Evolutionary conservation across 2,797 vertebrate species (phyloP), one percentile per base, ranked within the genome.

Genomic region (Pelobates cultripes): DNA sequence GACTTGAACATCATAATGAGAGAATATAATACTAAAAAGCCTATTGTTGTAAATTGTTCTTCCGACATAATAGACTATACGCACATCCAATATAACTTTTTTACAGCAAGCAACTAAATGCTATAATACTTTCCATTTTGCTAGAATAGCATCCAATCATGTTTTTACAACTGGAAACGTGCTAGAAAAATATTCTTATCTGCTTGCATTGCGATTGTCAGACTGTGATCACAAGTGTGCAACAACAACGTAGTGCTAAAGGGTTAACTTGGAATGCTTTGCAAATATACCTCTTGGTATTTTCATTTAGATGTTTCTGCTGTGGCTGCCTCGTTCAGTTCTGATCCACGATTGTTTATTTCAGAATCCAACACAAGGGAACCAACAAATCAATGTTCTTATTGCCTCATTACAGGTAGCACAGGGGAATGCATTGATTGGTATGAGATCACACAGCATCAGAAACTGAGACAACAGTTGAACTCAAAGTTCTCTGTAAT

Each of bases 381-480:
- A 70, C 66, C 17, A 71, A 17, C 63, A 66, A 70, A 79, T 83
- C 71, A 53, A 79, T 83, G 43, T 53, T 79, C 60, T 83, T 78
- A 77, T 75, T 83, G 63, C 64, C 55, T 78, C 76, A 74, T 78
- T 67, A 78, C 44, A 78, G 76, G 47, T 70, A 70, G n/a, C 71
- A 70, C 6, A 4, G 28, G 40, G 70, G 43, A 61, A 78, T 70
- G 14, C 44, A 78, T 43, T 78, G 81, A 83, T 75, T 42, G 69
- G 43, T 57, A 28, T 74, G 81, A 70, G 43, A 78, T 43, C 66
- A 61, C 40, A 61, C 40, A n/a, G 70, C n/a, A 67, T 64, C 61
- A 68, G 51, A 17, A 73, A 72, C 28, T 55, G 72, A 64, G 68
- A 77, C 44, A 17, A 51, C 17, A 17, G 43, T 64, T 78, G 43